These are phyloP conservation scores for Eurystomus glaucurus DNA, from an alignment of 2,797 vertebrate genomes.

Conservation along the genomic window DNA sequence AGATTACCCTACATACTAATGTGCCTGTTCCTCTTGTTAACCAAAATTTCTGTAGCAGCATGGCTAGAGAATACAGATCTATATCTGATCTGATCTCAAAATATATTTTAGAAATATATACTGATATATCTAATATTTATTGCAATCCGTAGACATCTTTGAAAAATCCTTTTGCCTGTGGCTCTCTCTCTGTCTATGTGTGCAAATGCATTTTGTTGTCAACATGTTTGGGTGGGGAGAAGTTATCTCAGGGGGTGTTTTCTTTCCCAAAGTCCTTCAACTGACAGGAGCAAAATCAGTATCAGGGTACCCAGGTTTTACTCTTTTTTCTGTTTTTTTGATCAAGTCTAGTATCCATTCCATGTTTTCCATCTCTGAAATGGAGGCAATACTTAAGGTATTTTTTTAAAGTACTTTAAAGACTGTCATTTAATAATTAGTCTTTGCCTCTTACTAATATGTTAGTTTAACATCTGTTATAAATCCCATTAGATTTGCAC, in stretches of 20 bases:
- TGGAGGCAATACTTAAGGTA: neutral
- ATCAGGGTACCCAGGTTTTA: neutral
- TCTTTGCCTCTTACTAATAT: neutral
- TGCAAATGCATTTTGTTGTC: neutral
- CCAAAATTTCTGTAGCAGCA: rapidly evolving
- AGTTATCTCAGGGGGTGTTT: neutral
- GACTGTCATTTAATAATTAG: neutral
- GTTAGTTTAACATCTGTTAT: neutral
- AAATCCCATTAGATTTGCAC: neutral
- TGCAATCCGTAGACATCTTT: neutral
- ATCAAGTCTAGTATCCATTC: neutral
- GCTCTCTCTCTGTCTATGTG: neutral
- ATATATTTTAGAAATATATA: neutral
- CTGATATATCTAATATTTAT: neutral
- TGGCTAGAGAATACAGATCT: neutral
- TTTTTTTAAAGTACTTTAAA: neutral
- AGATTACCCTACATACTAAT: neutral
- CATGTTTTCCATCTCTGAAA: neutral
- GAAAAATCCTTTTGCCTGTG: neutral
- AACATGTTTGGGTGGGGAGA: neutral
- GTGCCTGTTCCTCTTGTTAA: neutral
- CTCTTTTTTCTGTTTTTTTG: rapidly evolving
- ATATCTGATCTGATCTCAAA: neutral
- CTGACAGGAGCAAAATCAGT: neutral
- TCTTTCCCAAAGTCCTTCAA: neutral